Evolutionary conservation across 2,797 vertebrate species (phyloP), one percentile per base, ranked within the genome.

Genomic region (Danio jaintianensis): DNA sequence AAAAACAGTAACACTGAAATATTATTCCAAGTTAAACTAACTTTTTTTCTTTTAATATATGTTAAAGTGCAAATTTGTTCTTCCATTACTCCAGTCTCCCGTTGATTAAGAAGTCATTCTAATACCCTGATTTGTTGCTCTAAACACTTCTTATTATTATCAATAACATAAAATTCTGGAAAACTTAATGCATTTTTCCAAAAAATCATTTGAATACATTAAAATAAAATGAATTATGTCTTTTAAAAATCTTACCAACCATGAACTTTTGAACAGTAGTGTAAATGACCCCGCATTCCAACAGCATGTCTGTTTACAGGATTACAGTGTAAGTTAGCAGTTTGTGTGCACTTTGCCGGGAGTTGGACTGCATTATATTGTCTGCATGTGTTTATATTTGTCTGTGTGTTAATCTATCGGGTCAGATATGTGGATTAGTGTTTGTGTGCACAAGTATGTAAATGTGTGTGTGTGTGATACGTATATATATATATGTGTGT

Each of bases 341-440:
- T 38, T 20, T 78, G n/a, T 50, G 59, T 78, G 61, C 22, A 45
- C 45, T 70, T 72, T 71, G 67, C 66, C 66, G 38, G 79, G 64
- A 38, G n/a, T 43, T 58, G 43, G 48, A 70, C 20, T 10, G 18
- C 79, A 52, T 74, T 56, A 58, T 58, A 47, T 74, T n/a, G 36
- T 29, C 47, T 66, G 59, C 84, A 75, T 86, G 86, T 85, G 84
- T 88, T 69, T 82, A 64, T 81, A 78, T 78, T 61, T 86, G 76
- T 56, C 59, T 50, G 75, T 64, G 72, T 84, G 20, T 75, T 55
- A 80, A 42, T 63, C 75, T 69, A 11, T 67, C 50, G 38, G 61
- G 56, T 76, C 75, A 67, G 83, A 69, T 80, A 69, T 77, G 66
- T 70, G 50, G 63, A 55, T 52, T 67, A 48, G 70, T 67, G 56